Evolutionary conservation across 2,797 vertebrate genomes (phyloP).

Genomic region (Hybognathus amarus): DNA sequence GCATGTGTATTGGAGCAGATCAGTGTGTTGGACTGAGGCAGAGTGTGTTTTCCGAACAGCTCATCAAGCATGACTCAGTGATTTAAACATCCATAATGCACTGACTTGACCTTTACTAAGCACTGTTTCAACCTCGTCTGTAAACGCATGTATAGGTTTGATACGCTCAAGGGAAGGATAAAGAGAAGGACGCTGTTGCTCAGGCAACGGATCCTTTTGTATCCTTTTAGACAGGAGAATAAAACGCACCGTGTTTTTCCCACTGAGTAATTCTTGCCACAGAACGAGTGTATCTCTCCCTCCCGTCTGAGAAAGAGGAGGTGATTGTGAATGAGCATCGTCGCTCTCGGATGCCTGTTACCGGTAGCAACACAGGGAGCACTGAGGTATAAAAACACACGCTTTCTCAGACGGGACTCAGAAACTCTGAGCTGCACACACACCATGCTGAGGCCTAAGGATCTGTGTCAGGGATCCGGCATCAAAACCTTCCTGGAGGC

Average conservation of each 20-base stretch:
- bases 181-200: slow-evolving; percentile 43
- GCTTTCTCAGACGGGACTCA: slow-evolving; percentile 74
- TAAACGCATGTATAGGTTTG: slow-evolving; percentile 30
- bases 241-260: slow-evolving; percentile 65
- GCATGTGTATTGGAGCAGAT: neutral
- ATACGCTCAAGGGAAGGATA: neutral
- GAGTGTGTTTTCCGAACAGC: neutral
- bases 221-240: neutral
- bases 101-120: slow-evolving; percentile 11
- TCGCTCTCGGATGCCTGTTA: slow-evolving; percentile 82
- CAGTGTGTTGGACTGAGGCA: neutral
- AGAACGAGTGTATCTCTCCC: slow-evolving; percentile 74
- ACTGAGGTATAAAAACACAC: slow-evolving; percentile 83
- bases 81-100: slow-evolving; percentile 3
- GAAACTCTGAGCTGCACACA: slow-evolving; percentile 63
- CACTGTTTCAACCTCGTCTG: neutral
- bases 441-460: slow-evolving; percentile 87
- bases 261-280: slow-evolving; percentile 77
- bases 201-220: slow-evolving; percentile 16
- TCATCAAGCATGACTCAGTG: slow-evolving; percentile 26
- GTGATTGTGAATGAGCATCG: slow-evolving; percentile 79
- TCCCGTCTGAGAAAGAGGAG: slow-evolving; percentile 70
- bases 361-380: slow-evolving; percentile 80
- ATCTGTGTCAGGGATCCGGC: slow-evolving; percentile 88
- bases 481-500: slow-evolving; percentile 90